Conservation (phyloP, 2,113 vertebrate species). For the Coptodon rendalli region DNA sequence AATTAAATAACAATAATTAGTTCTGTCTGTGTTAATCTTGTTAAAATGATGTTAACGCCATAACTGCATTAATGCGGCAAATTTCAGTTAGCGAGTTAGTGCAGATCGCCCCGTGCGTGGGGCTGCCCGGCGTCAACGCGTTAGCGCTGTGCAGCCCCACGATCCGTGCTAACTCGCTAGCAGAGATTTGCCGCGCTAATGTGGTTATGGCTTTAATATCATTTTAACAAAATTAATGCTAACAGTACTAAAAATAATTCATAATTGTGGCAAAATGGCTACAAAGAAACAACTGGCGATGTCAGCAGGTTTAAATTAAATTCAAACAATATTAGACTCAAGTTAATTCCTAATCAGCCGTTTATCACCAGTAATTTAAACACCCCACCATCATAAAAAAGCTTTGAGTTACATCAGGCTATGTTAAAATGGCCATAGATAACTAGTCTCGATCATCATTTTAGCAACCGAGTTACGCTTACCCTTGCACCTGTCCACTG, state of each 20-base stretch:
- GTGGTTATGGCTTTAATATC: neutral
- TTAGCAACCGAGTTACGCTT: neutral
- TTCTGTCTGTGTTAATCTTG: neutral
- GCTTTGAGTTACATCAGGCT: neutral
- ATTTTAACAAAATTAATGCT: too few species aligned
- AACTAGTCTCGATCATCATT: neutral
- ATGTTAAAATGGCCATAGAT: neutral
- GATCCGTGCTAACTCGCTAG: neutral
- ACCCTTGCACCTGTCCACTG: neutral
- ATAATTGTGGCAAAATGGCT: neutral
- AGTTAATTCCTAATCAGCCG: neutral
- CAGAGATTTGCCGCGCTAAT: neutral
- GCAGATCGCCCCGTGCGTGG: neutral
- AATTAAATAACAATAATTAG: neutral
- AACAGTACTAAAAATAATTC: too few species aligned
- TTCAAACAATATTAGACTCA: neutral
- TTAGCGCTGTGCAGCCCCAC: fast-evolving
- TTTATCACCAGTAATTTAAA: neutral
- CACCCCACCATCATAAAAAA: neutral
- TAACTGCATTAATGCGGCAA: neutral
- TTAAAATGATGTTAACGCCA: neutral
- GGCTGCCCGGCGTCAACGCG: fast-evolving
- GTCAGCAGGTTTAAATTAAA: neutral
- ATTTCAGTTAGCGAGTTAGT: neutral
- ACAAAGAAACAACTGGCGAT: neutral